Evolutionary conservation across 1,140 invertebrate species (phyloP).

Genomic region (Penaeus indicus): DNA sequence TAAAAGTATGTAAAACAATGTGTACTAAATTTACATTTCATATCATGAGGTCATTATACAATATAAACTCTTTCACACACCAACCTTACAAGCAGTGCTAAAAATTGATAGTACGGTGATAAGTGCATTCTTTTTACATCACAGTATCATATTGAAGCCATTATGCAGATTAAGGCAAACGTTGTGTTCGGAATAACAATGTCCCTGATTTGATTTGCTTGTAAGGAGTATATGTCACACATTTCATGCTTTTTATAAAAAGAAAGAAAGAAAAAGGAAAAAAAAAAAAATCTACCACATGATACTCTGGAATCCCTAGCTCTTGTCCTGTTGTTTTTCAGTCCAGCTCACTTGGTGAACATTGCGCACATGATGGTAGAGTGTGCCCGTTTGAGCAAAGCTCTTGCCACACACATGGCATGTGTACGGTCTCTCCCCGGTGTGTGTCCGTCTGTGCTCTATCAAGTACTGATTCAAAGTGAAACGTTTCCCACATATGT

Average conservation of each 20-base stretch:
- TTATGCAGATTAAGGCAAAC: conserved; percentile 49
- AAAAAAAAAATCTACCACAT: not conserved
- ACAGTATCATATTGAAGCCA: conserved; percentile 27
- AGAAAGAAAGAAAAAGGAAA: not conserved
- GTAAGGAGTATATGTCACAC: conserved; percentile 45
- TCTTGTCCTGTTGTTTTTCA: conserved; percentile 60
- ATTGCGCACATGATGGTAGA: conserved; percentile 88
- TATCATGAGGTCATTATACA: conserved; percentile 5
- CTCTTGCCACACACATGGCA: conserved; percentile 86
- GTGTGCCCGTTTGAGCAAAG: conserved; percentile 86
- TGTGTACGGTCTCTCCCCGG: conserved; percentile 80
- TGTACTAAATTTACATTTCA: conserved; percentile 13
- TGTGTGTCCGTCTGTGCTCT: conserved; percentile 85
- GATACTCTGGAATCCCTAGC: conserved; percentile 47
- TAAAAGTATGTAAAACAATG: conserved; percentile 54
- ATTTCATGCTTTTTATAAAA: conserved; percentile 36
- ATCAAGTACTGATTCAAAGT: conserved; percentile 84
- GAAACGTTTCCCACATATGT: conserved; percentile 72
- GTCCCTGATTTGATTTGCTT: conserved; percentile 62
- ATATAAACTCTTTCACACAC: conserved; percentile 21
- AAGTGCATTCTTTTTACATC: not conserved
- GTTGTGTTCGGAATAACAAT: conserved; percentile 52
- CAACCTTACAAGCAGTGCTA: conserved; percentile 48
- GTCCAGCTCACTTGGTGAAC: conserved; percentile 78
- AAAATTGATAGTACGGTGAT: conserved; percentile 14